phyloP scores from a whole-genome alignment of 2,113 vertebrate genomes.

The human (Homo sapiens) region GRCh38 chrX:143750001-143750500 shows the following conservation, averaged over 20 bases:
- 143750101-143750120: conserved; percentile 13
- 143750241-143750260: not conserved
- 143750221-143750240: conserved; percentile 1
- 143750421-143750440: not conserved
- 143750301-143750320: not conserved
- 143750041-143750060: conserved; percentile 39
- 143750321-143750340: not conserved
- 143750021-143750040: not conserved
- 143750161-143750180: not conserved
- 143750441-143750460: not conserved
- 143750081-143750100: conserved; percentile 19
- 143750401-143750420: not conserved
- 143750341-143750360: not conserved
- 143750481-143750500: not conserved
- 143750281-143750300: not conserved
- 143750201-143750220: conserved; percentile 54
- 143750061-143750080: not conserved
- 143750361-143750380: not conserved
- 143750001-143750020: not conserved
- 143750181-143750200: conserved; percentile 15
- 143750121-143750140: not conserved
- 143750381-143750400: not conserved
- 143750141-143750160: conserved; percentile 8
- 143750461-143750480: not conserved
- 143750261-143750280: not conserved